Conservation (phyloP, 2,888 invertebrate genomes). For the Platypus cylindrus region DNA sequence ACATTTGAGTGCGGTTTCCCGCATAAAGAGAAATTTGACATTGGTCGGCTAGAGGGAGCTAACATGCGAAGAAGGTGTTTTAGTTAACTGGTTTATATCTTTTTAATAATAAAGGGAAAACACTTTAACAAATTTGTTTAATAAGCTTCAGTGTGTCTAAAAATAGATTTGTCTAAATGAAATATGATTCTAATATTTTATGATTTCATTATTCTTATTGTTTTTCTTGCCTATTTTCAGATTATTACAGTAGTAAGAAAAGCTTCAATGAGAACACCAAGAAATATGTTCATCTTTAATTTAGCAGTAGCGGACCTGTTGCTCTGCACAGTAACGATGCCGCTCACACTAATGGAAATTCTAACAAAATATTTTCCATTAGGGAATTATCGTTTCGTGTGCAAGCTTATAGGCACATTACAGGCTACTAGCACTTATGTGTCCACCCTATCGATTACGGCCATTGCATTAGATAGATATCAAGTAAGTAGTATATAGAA, state of each 20-base stretch:
- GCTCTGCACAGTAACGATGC: conserved; percentile 81
- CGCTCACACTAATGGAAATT: conserved; percentile 77
- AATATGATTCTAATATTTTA: no score
- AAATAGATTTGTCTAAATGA: no score
- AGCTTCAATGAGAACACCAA: conserved; percentile 77
- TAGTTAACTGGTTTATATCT: no score
- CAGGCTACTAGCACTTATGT: conserved; percentile 88
- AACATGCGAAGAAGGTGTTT: no score
- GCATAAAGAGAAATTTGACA: no score
- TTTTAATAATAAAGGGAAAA: no score
- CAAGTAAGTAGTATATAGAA: no score
- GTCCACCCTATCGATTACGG: conserved; percentile 86
- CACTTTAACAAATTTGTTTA: no score
- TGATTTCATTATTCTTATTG: conserved; percentile 9
- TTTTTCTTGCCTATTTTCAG: no score
- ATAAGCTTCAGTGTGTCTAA: no score
- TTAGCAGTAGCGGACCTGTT: conserved; percentile 75
- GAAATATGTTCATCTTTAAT: conserved; percentile 90
- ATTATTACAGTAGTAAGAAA: conserved; percentile 60
- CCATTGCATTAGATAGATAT: conserved; percentile 76
- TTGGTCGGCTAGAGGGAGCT: no score
- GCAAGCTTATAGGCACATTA: conserved; percentile 75
- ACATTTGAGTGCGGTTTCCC: no score
- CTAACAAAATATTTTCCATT: conserved; percentile 78
- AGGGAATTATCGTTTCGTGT: conserved; percentile 62